phyloP scores from a whole-genome alignment of 2,888 invertebrate species.

The Lutraria lutraria region DNA sequence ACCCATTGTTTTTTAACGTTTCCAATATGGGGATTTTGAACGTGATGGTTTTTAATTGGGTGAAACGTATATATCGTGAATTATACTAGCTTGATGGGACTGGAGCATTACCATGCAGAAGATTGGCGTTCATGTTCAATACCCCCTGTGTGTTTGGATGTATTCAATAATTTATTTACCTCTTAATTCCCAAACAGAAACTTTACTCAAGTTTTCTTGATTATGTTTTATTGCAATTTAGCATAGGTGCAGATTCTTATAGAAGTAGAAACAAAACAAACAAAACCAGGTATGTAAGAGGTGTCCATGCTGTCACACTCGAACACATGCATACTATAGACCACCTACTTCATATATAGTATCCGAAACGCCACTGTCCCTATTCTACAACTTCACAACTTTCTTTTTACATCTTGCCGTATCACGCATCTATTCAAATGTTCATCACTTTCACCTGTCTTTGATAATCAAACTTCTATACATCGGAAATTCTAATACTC shows the following conservation, averaged over 20 bases:
- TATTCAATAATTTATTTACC: too few species aligned
- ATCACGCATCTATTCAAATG: not conserved
- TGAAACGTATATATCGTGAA: too few species aligned
- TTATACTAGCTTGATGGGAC: too few species aligned
- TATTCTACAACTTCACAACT: not conserved
- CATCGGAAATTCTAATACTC: not conserved
- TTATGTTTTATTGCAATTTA: slow-evolving; percentile 45
- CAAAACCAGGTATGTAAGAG: not conserved
- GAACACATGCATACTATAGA: not conserved
- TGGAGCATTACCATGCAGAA: too few species aligned
- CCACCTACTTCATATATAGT: not conserved
- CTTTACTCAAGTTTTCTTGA: not conserved
- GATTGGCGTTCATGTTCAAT: too few species aligned
- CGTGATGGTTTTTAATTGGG: too few species aligned
- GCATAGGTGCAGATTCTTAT: slow-evolving; percentile 55
- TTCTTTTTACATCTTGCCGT: not conserved
- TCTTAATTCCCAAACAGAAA: too few species aligned
- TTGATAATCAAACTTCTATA: not conserved
- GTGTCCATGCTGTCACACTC: not conserved
- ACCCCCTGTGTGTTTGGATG: not conserved
- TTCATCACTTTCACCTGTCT: not conserved
- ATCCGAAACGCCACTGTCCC: not conserved
- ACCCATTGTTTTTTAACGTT: too few species aligned
- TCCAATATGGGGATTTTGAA: too few species aligned
- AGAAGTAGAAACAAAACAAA: slow-evolving; percentile 47